Evolutionary conservation across 2,888 invertebrate species (phyloP), one percentile per base, ranked within the genome.

Genomic region (Scelioninae gen. 1): DNA sequence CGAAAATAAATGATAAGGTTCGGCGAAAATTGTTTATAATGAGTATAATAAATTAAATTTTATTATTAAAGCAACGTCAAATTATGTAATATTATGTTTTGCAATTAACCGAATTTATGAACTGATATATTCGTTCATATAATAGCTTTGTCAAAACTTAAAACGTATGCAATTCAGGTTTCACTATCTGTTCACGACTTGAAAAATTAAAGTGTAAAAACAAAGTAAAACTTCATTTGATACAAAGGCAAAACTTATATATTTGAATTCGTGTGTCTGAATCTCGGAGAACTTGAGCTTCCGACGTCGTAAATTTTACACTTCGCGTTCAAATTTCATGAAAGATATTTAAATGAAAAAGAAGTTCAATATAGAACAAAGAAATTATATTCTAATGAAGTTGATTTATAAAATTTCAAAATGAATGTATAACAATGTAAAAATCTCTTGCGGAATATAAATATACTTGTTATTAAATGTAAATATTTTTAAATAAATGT

Each of bases 231-330:
- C 32, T 32, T 53, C 0, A 31, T 53, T 53, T 53, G 31, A n/a
- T 31, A 31, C 13, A 31, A 53, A 31, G 32, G 55, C 34, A 55
- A 55, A 55, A 34, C 15, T 34, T 34, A 34, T 55, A 15, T 55
- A 55, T 55, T 31, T 53, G 53, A 53, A 53, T 32, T 13, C 53
- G 34, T 55, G 23, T 56, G 38, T 56, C 38, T 40, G 56, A 56
- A 56, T 55, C 34, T 55, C 34, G 3, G 34, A 15, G 13, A 34
- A 55, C 34, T 15, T 15, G 34, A 34, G 55, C 34, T 34, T 55
- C 34, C 55, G 15, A 15, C 34, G 55, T 55, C 55, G 34, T 55
- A 55, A 55, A 55, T 55, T 34, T 55, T 55, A 55, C 55, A 55
- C 55, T 55, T 55, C 34, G 15, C 55, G 34, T 55, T 55, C 15